These are phyloP conservation scores for Calliphora vomitoria DNA, from an alignment of 2,888 invertebrate genomes.

Conservation along the genomic window DNA sequence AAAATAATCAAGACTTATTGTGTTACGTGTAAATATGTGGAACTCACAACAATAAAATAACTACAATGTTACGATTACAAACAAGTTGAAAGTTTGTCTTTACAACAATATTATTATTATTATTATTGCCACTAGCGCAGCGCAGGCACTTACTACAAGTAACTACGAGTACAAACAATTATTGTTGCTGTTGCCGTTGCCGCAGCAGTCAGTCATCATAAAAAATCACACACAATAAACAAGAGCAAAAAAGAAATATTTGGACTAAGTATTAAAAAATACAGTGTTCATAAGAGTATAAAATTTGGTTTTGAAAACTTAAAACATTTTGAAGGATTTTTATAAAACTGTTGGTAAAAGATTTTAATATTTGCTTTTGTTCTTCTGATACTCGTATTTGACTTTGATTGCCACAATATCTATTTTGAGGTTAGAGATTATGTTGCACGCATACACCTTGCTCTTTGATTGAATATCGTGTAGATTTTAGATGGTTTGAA, in stretches of 20 bases:
- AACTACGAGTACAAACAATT: constrained; percentile 3
- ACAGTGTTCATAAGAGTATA: not conserved
- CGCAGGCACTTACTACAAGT: constrained; percentile 2
- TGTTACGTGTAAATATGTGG: constrained; percentile 69
- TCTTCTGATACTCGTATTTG: not conserved
- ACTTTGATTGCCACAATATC: not conserved
- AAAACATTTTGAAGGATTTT: not conserved
- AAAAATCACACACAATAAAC: constrained; percentile 30
- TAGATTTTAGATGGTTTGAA: constrained; percentile 4
- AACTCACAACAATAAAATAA: constrained; percentile 45
- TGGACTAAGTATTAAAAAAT: not conserved
- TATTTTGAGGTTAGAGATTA: constrained; percentile 40
- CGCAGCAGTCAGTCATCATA: constrained; percentile 3
- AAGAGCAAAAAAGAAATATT: constrained; percentile 27
- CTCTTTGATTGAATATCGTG: constrained; percentile 14
- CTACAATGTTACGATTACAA: constrained; percentile 36
- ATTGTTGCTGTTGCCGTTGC: not conserved
- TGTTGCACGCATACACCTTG: constrained; percentile 30
- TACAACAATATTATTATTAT: constrained; percentile 27
- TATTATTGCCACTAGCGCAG: constrained; percentile 41
- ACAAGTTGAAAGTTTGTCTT: constrained; percentile 67
- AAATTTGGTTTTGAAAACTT: not conserved
- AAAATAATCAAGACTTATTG: constrained; percentile 54
- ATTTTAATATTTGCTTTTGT: not conserved
- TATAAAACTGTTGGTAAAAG: not conserved